phyloP scores from a whole-genome alignment of 1,140 invertebrate genomes.

The Elymnias hypermnestra region DNA sequence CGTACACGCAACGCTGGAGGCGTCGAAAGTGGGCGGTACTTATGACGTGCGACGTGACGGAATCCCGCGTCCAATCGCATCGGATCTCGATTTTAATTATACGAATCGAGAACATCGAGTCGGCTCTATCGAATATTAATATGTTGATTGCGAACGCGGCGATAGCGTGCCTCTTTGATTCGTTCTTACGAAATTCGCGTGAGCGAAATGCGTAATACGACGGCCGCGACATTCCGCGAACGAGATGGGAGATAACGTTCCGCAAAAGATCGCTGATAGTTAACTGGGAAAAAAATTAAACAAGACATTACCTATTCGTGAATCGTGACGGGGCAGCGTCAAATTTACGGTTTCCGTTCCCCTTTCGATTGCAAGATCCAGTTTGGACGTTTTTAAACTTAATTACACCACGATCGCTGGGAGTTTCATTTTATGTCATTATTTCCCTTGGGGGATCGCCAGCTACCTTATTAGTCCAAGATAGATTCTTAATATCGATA shows the following conservation, averaged over 20 bases:
- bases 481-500: too few relatives aligned
- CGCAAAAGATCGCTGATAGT: slow-evolving; percentile 50
- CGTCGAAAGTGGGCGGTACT: slow-evolving; percentile 65
- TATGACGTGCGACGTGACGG: slow-evolving; percentile 63
- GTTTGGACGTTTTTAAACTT: too few relatives aligned
- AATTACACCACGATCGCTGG: too few relatives aligned
- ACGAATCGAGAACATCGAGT: slow-evolving; percentile 61
- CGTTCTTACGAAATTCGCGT: slow-evolving; percentile 37
- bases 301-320: slow-evolving; percentile 26
- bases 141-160: slow-evolving; percentile 53
- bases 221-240: slow-evolving; percentile 57
- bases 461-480: too few relatives aligned
- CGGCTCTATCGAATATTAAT: slow-evolving; percentile 64
- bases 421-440: too few relatives aligned
- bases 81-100: slow-evolving; percentile 71
- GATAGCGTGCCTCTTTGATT: slow-evolving; percentile 56
- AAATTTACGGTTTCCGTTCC: slow-evolving; percentile 3
- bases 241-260: slow-evolving; percentile 50
- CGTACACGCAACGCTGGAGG: slow-evolving; percentile 61
- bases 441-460: too few relatives aligned
- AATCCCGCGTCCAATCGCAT: slow-evolving; percentile 57
- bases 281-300: slow-evolving; percentile 34
- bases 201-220: slow-evolving; percentile 54
- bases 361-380: background rate
- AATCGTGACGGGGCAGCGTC: background rate